Evolutionary conservation across 1,140 invertebrate species (phyloP).

Genomic region (Idris sp.): DNA sequence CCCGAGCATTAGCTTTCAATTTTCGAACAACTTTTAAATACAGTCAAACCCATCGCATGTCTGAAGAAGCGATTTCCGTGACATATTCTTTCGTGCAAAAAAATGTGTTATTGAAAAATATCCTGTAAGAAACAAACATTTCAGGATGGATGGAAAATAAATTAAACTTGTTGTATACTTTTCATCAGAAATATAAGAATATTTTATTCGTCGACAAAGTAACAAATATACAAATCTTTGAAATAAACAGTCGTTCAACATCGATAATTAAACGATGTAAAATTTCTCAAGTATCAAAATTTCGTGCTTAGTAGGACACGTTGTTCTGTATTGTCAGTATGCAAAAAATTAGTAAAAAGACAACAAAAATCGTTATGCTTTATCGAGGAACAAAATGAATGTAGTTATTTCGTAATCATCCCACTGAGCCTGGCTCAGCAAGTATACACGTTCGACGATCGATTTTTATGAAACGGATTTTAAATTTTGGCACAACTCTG

Average conservation of each 20-base stretch:
- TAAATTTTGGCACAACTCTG: constrained; percentile 75
- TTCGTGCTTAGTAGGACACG: constrained; percentile 3
- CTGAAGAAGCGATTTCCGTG: constrained; percentile 4
- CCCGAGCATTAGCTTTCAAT: constrained; percentile 31
- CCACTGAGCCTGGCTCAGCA: constrained; percentile 8
- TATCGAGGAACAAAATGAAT: constrained; percentile 25
- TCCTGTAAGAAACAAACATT: neutral
- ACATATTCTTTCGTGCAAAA: constrained; percentile 2
- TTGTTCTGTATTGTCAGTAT: constrained; percentile 55
- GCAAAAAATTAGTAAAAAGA: constrained; percentile 31
- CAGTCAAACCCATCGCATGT: constrained; percentile 19
- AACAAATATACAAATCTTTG: constrained; percentile 78
- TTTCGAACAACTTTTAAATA: constrained; percentile 35
- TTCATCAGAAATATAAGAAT: constrained; percentile 78
- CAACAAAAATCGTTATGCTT: too few species aligned
- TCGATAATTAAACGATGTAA: constrained; percentile 53
- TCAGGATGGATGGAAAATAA: constrained; percentile 5
- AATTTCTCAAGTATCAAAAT: constrained; percentile 61
- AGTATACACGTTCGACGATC: constrained; percentile 18
- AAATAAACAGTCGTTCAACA: constrained; percentile 68
- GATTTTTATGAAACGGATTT: constrained; percentile 61
- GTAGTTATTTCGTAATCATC: constrained; percentile 17
- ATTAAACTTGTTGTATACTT: constrained; percentile 28
- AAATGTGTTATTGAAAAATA: too few species aligned
- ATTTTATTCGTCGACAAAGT: constrained; percentile 79